phyloP scores from a whole-genome alignment of 2,888 invertebrate species.

The Pristionchus mayeri region DNA sequence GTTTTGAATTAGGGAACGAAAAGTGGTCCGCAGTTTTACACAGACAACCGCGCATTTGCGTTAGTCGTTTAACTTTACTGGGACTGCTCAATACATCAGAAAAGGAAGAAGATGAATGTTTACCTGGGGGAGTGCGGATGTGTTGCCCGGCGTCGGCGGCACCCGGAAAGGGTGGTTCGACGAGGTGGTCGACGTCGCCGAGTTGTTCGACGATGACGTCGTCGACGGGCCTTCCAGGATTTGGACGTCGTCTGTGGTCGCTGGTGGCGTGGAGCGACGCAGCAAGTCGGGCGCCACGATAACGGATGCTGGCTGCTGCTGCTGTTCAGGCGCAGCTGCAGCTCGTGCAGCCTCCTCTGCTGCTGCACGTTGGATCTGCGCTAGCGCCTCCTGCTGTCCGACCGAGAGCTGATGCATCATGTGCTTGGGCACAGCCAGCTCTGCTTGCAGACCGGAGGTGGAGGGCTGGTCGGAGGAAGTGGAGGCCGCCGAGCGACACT shows the following conservation, averaged over 20 bases:
- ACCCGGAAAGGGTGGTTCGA: neutral
- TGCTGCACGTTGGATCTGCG: neutral
- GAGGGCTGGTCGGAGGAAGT: neutral
- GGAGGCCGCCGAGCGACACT: neutral
- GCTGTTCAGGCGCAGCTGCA: neutral
- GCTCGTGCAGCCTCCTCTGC: neutral
- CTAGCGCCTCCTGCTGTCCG: conserved; percentile 16
- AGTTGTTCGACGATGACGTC: neutral
- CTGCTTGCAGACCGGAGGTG: neutral
- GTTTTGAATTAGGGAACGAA: too few relatives aligned
- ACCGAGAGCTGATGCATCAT: neutral
- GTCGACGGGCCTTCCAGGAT: neutral
- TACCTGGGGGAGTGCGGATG: neutral
- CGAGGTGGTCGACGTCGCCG: neutral
- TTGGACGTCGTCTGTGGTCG: neutral
- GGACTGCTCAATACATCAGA: too few relatives aligned
- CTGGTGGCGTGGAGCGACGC: neutral
- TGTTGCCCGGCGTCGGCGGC: conserved; percentile 7
- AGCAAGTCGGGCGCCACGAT: neutral
- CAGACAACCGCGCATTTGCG: too few relatives aligned
- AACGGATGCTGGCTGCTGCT: neutral
- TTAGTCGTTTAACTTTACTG: too few relatives aligned
- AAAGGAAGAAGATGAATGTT: too few relatives aligned
- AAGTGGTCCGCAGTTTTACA: too few relatives aligned
- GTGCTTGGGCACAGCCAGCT: neutral